Conservation (phyloP, 2,113 vertebrate genomes). For the Cygnus atratus region DNA sequence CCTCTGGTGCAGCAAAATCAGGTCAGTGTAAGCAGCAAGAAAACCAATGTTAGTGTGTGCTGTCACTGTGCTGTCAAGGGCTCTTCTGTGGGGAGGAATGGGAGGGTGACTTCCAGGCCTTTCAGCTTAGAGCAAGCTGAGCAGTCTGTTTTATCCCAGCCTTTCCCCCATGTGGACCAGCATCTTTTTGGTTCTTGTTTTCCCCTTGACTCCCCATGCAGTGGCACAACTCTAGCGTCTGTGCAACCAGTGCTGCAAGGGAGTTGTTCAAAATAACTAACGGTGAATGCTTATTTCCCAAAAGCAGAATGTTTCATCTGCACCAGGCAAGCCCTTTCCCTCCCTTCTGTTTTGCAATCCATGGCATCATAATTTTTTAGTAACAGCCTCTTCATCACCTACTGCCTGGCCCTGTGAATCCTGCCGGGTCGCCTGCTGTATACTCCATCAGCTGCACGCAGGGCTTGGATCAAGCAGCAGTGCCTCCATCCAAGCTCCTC, state of each 20-base stretch:
- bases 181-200: not conserved
- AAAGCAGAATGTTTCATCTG: not conserved
- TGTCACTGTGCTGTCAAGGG: not conserved
- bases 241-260: not conserved
- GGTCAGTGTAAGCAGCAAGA: not conserved
- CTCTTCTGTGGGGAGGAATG: not conserved
- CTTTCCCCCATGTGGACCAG: not conserved
- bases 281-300: not conserved
- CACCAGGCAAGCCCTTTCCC: not conserved
- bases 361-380: not conserved
- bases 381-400: slow-evolving; percentile 44
- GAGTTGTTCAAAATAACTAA: not conserved
- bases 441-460: not conserved
- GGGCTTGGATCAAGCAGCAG: not conserved
- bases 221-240: not conserved
- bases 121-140: not conserved
- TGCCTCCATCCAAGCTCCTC: not conserved
- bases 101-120: not conserved
- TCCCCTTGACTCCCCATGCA: not conserved
- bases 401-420: not conserved
- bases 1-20: not conserved
- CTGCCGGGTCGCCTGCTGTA: not conserved
- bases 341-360: not conserved
- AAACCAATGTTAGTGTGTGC: not conserved
- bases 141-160: not conserved